These are phyloP conservation scores for Drosophila prolongata DNA, from an alignment of 2,888 invertebrate genomes.

Conservation along the genomic window DNA sequence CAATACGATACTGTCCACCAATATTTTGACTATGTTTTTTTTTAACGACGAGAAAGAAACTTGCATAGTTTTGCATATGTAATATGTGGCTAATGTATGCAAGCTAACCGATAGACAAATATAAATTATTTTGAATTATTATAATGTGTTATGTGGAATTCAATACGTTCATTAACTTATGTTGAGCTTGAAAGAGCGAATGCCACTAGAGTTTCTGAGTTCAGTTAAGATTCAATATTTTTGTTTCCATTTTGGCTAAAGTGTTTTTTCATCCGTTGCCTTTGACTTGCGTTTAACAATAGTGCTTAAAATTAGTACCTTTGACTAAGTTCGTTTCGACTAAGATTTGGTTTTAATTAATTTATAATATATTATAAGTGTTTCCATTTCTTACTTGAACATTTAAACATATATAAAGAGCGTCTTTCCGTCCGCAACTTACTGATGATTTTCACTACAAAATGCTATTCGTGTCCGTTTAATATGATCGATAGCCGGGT, in stretches of 20 bases:
- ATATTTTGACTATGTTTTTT: slow-evolving; percentile 68
- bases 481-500: slow-evolving; percentile 20
- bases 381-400: slow-evolving; percentile 52
- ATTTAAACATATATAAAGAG: slow-evolving; percentile 69
- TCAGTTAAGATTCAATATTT: slow-evolving; percentile 41
- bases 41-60: slow-evolving; percentile 71
- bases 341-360: slow-evolving; percentile 66
- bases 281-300: slow-evolving; percentile 62
- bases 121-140: slow-evolving; percentile 56
- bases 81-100: slow-evolving; percentile 58
- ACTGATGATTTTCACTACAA: slow-evolving; percentile 55
- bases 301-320: slow-evolving; percentile 72
- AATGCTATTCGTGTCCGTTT: slow-evolving; percentile 33
- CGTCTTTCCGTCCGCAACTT: slow-evolving; percentile 47
- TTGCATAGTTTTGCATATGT: slow-evolving; percentile 49
- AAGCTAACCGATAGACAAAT: slow-evolving; percentile 63
- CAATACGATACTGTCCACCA: slow-evolving; percentile 70
- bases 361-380: slow-evolving; percentile 49
- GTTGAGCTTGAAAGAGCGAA: slow-evolving; percentile 66
- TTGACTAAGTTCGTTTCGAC: slow-evolving; percentile 71
- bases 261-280: slow-evolving; percentile 33
- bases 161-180: slow-evolving; percentile 49
- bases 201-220: slow-evolving; percentile 46
- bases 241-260: slow-evolving; percentile 31
- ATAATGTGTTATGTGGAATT: slow-evolving; percentile 40